Percentiles rank a stretch among this genome's conserved stretches.
Conservation (phyloP, 2,797 vertebrate species). For the Setipinna tenuifilis region DNA sequence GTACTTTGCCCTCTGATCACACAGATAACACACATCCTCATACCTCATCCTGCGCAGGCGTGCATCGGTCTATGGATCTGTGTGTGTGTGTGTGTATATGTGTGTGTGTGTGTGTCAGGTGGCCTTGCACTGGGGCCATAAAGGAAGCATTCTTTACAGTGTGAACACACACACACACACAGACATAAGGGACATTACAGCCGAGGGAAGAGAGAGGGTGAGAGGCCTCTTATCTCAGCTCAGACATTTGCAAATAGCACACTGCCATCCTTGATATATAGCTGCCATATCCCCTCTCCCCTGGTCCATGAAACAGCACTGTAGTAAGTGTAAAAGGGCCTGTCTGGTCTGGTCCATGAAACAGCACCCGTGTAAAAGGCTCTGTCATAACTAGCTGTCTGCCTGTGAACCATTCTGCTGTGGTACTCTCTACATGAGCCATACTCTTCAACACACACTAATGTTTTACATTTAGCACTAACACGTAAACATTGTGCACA, state of each 20-base stretch:
- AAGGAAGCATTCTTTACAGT: slow-evolving; percentile 44
- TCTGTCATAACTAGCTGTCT: no score
- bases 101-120: slow-evolving; percentile 31
- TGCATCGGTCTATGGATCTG: slow-evolving; percentile 45
- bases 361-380: no score
- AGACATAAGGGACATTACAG: slow-evolving; percentile 1
- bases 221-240: slow-evolving; percentile 37
- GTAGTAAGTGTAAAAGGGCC: neutral
- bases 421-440: neutral
- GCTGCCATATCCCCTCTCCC: neutral
- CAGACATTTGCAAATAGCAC: slow-evolving; percentile 31
- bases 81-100: slow-evolving; percentile 39
- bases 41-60: slow-evolving; percentile 55
- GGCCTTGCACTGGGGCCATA: slow-evolving; percentile 52
- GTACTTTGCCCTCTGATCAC: slow-evolving; percentile 77
- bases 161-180: slow-evolving; percentile 22
- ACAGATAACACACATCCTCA: slow-evolving; percentile 59
- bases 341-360: neutral
- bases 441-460: neutral
- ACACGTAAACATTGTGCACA: no score
- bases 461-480: no score
- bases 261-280: slow-evolving; percentile 24
- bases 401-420: neutral
- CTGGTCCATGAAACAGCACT: neutral
- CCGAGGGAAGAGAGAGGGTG: slow-evolving; percentile 2